Evolutionary conservation across 1,140 invertebrate genomes (phyloP).

Genomic region (Dufourea novaeangliae): DNA sequence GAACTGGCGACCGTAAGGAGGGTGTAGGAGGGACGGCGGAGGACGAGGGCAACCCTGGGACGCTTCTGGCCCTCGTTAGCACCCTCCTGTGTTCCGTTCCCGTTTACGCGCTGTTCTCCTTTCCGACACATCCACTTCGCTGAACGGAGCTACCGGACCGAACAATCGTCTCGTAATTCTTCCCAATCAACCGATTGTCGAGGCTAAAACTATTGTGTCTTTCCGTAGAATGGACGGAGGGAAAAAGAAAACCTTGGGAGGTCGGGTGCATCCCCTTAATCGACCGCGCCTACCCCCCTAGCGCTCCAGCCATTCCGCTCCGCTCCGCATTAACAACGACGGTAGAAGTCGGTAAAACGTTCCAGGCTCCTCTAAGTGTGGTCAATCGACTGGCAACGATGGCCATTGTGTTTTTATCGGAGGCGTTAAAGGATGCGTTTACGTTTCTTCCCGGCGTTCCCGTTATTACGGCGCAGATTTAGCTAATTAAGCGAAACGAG

Average conservation of each 20-base stretch:
- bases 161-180: constrained; percentile 79
- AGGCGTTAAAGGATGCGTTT: constrained; percentile 74
- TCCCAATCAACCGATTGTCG: constrained; percentile 78
- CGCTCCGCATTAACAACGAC: constrained; percentile 40
- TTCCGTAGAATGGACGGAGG: constrained; percentile 7
- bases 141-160: constrained; percentile 56
- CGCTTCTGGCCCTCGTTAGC: constrained; percentile 75
- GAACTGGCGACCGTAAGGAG: constrained; percentile 61
- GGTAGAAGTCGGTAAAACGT: constrained; percentile 54
- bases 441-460: constrained; percentile 55
- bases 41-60: constrained; percentile 48
- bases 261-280: constrained; percentile 56
- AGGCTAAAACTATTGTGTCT: constrained; percentile 77
- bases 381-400: constrained; percentile 77
- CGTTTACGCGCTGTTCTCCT: constrained; percentile 59
- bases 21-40: background rate
- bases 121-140: constrained; percentile 65
- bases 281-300: constrained; percentile 11
- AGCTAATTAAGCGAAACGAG: constrained; percentile 39
- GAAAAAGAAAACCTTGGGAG: constrained; percentile 10
- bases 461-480: constrained; percentile 44
- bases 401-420: constrained; percentile 71
- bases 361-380: constrained; percentile 62
- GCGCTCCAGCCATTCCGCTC: background rate
- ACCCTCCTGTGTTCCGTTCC: constrained; percentile 47